A percentile compares a stretch with the other conserved stretches of the same genome.
phyloP scores from a whole-genome alignment of 1,140 invertebrate genomes.

The Musca vetustissima region DNA sequence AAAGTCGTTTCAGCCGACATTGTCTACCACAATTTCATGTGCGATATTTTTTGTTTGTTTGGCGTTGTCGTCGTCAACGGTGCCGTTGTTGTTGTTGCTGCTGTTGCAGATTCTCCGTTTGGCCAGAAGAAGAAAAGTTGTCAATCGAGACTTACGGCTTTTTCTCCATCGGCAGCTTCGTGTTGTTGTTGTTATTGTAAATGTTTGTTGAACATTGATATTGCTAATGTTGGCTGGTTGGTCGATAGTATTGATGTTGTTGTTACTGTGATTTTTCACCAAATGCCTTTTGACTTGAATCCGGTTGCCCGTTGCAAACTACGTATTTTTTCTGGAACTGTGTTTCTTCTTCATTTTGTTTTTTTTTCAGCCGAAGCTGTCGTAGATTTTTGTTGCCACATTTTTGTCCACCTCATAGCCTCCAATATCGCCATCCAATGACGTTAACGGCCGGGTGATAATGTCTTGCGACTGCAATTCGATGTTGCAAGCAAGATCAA shows the following conservation, averaged over 20 bases:
- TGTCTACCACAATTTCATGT: conserved; percentile 14
- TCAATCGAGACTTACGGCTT: conserved; percentile 23
- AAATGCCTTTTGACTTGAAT: conserved; percentile 5
- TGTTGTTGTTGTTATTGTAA: conserved; percentile 27
- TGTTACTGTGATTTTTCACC: conserved; percentile 16
- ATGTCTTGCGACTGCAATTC: background rate
- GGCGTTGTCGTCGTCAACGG: background rate
- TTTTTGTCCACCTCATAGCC: background rate
- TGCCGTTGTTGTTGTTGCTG: no score
- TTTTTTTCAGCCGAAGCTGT: background rate
- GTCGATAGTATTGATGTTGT: background rate
- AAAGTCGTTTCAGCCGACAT: conserved; percentile 21
- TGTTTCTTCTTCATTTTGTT: conserved; percentile 28
- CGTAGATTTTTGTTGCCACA: background rate
- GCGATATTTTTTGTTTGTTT: background rate
- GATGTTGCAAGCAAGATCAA: conserved; percentile 11
- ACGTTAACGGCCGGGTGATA: background rate
- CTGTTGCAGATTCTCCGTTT: conserved; percentile 9
- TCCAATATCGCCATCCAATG: background rate
- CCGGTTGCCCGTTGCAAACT: conserved; percentile 34
- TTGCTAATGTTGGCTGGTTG: conserved; percentile 20
- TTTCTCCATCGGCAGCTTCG: conserved; percentile 37
- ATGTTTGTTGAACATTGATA: no score
- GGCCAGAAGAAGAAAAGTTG: conserved; percentile 20
- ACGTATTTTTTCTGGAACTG: conserved; percentile 40